A percentile compares a stretch with the other conserved stretches of the same genome.
phyloP scores from a whole-genome alignment of 2,797 vertebrate species.

The Adrianichthys oophorus region DNA sequence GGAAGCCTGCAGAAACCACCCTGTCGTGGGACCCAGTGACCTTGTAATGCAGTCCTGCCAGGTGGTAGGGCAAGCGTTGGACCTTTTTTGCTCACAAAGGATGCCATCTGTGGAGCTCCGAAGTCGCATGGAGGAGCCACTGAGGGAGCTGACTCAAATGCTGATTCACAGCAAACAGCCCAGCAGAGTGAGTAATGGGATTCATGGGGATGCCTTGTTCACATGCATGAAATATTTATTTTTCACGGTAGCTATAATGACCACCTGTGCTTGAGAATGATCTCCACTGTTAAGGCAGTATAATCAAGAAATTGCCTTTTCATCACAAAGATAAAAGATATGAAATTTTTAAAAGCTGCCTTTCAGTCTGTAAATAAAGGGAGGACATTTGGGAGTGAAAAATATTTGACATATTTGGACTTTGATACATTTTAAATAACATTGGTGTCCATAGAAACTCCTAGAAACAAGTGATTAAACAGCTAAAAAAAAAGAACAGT shows the following conservation, averaged over 20 bases:
- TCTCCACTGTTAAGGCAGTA: too few relatives aligned
- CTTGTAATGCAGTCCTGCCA: slow-evolving; percentile 53
- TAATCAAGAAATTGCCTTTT: too few relatives aligned
- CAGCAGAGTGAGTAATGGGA: slow-evolving; percentile 54
- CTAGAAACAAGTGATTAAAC: too few relatives aligned
- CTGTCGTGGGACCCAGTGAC: slow-evolving; percentile 19
- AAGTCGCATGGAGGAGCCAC: slow-evolving; percentile 42
- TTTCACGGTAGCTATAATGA: not conserved
- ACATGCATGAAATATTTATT: not conserved
- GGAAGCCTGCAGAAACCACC: slow-evolving; percentile 69
- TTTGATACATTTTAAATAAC: too few relatives aligned
- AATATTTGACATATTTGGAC: too few relatives aligned
- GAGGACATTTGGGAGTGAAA: too few relatives aligned
- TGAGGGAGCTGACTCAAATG: slow-evolving; percentile 58
- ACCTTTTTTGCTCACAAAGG: slow-evolving; percentile 37
- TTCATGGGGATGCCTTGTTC: not conserved
- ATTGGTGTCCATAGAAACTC: too few relatives aligned
- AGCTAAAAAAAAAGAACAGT: too few relatives aligned
- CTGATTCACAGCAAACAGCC: slow-evolving; percentile 52
- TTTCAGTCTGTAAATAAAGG: too few relatives aligned
- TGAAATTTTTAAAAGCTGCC: too few relatives aligned
- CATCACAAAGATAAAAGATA: too few relatives aligned
- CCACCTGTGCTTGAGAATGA: not conserved
- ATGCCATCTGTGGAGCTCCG: slow-evolving; percentile 29
- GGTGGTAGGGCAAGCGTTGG: slow-evolving; percentile 37